Evolutionary conservation across 2,888 invertebrate species (phyloP), one percentile per base, ranked within the genome.

Genomic region (Pyrocoelia pectoralis): DNA sequence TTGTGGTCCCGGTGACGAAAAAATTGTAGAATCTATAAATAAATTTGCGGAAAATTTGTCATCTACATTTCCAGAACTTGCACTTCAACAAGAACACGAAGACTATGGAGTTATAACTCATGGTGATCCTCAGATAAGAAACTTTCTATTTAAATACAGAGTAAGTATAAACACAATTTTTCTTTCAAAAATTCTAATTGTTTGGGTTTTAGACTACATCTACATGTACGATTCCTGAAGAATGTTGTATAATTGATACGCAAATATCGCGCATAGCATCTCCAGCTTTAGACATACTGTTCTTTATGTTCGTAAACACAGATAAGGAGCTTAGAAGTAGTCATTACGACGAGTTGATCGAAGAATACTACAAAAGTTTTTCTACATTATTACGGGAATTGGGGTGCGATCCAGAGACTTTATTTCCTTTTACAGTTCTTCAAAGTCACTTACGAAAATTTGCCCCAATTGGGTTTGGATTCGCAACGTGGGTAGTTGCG

Each of bases 281-380:
- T 5, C 76, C 76, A 0, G 75, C 70, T 5, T 56, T 72, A 33
- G 80, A 80, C 59, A 48, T 80, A 29, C 63, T 72, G 4, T 77
- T 79, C 48, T 67, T 77, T 55, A 51, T 79, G 13, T 77, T 74
- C 52, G 70, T 72, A 3, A 74, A 73, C 52, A 73, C 74, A 19
- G 70, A 72, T 13, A 70, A 73, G 13, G 64, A 73, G 13, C 65
- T 76, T 13, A 71, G 79, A 3, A 59, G 68, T 17, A 52, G 70
- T 50, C 63, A 76, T 51, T 78, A 67, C 29, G 68, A 77, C 5
- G 59, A 71, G 10, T 48, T 79, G 17, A 48, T 80, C 2, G 60
- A 71, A 24, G 65, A 70, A 24, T 80, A 80, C 66, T 70, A 79
- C 61, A 60, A 73, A 24, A 69, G 75, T 0, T 61, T 79, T 12